Evolutionary conservation across 2,888 invertebrate species (phyloP).

Genomic region (Allacma fusca): DNA sequence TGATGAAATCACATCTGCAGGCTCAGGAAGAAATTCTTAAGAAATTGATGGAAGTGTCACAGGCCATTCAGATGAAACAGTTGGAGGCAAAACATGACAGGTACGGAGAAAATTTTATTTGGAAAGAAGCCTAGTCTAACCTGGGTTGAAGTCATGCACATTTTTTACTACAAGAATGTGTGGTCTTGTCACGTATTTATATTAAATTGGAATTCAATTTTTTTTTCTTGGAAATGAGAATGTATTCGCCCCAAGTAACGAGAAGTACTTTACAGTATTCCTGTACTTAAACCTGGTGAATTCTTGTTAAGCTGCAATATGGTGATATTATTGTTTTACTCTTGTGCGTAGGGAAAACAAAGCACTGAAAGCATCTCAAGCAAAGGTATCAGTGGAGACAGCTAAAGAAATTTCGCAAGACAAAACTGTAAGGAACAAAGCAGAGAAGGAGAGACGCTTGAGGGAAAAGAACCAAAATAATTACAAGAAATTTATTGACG

Average conservation of each 20-base stretch:
- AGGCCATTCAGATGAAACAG: conserved; percentile 86
- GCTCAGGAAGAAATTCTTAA: conserved; percentile 70
- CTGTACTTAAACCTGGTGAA: too few relatives aligned
- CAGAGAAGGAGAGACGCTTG: conserved; percentile 90
- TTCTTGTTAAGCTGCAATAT: too few relatives aligned
- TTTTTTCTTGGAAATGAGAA: too few relatives aligned
- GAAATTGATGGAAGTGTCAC: conserved; percentile 83
- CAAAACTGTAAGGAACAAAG: conserved; percentile 93
- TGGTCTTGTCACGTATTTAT: too few relatives aligned
- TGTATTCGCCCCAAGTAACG: too few relatives aligned
- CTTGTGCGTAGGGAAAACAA: conserved; percentile 86
- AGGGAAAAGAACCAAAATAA: conserved; percentile 97
- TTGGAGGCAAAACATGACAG: conserved; percentile 87
- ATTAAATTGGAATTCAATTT: too few relatives aligned
- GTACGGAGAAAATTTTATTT: conserved; percentile 64
- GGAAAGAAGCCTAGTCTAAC: too few relatives aligned
- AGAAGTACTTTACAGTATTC: too few relatives aligned
- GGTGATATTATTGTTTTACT: too few relatives aligned
- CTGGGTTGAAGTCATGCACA: too few relatives aligned
- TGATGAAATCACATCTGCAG: conserved; percentile 73
- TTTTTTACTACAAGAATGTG: too few relatives aligned
- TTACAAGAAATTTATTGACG: conserved; percentile 96
- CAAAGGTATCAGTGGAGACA: conserved; percentile 96
- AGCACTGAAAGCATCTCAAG: conserved; percentile 93
- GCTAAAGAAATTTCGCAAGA: conserved; percentile 95